Conservation (phyloP, 2,113 vertebrate species). For the Cisticola juncidis region DNA sequence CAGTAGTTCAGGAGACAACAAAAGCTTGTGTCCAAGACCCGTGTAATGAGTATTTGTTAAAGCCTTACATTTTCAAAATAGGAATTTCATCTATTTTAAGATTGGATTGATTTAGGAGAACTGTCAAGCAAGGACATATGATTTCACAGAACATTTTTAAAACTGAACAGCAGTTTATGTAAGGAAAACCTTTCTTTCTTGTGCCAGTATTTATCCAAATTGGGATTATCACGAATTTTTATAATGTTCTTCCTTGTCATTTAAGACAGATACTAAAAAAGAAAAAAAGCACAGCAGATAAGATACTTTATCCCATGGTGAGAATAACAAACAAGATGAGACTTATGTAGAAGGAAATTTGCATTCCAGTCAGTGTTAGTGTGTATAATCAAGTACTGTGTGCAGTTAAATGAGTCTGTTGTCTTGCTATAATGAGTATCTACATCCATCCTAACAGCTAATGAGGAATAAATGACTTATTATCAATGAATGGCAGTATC, state of each 20-base stretch:
- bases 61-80: not conserved
- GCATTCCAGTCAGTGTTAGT: slow-evolving; percentile 60
- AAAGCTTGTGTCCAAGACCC: not conserved
- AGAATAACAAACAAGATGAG: slow-evolving; percentile 50
- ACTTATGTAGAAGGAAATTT: slow-evolving; percentile 60
- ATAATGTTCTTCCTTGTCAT: not conserved
- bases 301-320: not conserved
- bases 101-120: not conserved
- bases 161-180: not conserved
- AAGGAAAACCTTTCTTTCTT: not conserved
- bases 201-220: not conserved
- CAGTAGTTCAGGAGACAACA: not conserved
- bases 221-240: not conserved
- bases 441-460: slow-evolving; percentile 77
- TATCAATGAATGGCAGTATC: slow-evolving; percentile 77
- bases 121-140: not conserved
- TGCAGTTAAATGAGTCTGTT: slow-evolving; percentile 78
- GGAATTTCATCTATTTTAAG: slow-evolving; percentile 1
- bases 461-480: slow-evolving; percentile 84
- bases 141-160: not conserved
- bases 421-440: slow-evolving; percentile 78
- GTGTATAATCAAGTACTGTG: slow-evolving; percentile 73
- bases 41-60: not conserved
- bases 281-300: not conserved
- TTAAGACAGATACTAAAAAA: not conserved